Base-by-base conservation (phyloP, 2,888 invertebrate species). In the Nomada ferruginata region DNA sequence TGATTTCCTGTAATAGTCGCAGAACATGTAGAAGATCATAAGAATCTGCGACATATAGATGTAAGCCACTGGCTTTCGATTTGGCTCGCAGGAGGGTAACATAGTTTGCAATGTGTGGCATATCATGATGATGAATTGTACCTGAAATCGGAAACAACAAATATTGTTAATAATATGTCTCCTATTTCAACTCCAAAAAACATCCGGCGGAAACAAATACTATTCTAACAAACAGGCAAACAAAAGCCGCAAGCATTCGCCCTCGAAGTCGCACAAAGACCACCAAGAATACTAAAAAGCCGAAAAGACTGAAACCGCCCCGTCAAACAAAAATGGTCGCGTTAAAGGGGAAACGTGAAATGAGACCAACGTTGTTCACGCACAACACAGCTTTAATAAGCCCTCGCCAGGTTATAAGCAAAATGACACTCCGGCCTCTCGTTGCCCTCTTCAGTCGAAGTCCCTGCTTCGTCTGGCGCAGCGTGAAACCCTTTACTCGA, bases 21-120 rank as follows among this genome's bases (percentile, higher is more conserved):
- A 96, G 90, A 97, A 97, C 94, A 97, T 95, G 91, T 96, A 96
- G 90, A 96, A 96, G 64, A 97, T 95, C 73, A 96, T 92, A 76
- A 94, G 82, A 3, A 97, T 95, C 85, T 96, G 96, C 0, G 95
- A 94, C 83, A 96, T 94, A 91, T 95, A 97, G 74, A 96, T 90
- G 0, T 91, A 79, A 0, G 95, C 93, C 1, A 96, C 89, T 0
- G 94, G 92, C 23, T 94, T 92, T 0, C 95, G 95, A 1, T 95
- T 89, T 7, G 93, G 94, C 0, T 94, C 93, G 87, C 97, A 97
- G 69, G 94, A 94, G 0, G 96, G 95, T 71, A 94, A 89, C 74
- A 95, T 93, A 0, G 95, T 94, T 91, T 95, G 95, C 1, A 93
- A 74, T 1, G 95, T 94, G 90, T 96, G 96, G 1, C 95, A 71